Conservation (phyloP, 2,888 invertebrate species). For the Nemotelus nigrinus region DNA sequence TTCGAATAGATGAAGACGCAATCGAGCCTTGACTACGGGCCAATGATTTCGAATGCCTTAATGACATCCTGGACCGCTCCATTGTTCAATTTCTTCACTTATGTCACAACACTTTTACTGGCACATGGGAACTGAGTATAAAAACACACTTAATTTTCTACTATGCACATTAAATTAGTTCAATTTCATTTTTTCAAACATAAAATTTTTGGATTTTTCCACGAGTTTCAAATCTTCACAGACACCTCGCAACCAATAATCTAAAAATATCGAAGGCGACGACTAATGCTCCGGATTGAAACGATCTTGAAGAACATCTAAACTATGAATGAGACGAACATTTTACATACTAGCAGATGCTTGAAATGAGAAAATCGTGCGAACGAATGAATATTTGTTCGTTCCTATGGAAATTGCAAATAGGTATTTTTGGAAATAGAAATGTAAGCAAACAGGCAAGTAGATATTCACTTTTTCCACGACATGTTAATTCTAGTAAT, state of each 20-base stretch:
- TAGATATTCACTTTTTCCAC: too few relatives aligned
- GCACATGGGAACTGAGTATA: too few relatives aligned
- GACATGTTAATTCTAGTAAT: too few relatives aligned
- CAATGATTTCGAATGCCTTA: conserved; percentile 66
- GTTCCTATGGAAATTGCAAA: background rate
- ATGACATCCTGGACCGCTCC: conserved; percentile 44
- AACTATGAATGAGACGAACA: too few relatives aligned
- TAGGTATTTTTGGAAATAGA: conserved; percentile 13
- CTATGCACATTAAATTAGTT: too few relatives aligned
- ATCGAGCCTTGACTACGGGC: conserved; percentile 66
- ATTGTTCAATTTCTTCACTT: conserved; percentile 29
- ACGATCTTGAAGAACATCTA: background rate
- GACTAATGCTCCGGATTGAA: background rate
- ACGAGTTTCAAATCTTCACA: background rate
- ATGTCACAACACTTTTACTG: background rate
- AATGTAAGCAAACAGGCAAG: too few relatives aligned
- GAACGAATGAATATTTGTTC: background rate
- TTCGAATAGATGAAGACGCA: conserved; percentile 73
- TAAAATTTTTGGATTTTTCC: background rate
- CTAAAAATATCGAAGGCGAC: conserved; percentile 3
- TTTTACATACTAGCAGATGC: too few relatives aligned
- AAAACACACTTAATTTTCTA: too few relatives aligned
- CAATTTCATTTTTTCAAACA: too few relatives aligned
- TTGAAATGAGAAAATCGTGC: conserved; percentile 6
- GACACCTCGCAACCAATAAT: background rate